phyloP scores from a whole-genome alignment of 2,888 invertebrate genomes.

The Globia sparganii region DNA sequence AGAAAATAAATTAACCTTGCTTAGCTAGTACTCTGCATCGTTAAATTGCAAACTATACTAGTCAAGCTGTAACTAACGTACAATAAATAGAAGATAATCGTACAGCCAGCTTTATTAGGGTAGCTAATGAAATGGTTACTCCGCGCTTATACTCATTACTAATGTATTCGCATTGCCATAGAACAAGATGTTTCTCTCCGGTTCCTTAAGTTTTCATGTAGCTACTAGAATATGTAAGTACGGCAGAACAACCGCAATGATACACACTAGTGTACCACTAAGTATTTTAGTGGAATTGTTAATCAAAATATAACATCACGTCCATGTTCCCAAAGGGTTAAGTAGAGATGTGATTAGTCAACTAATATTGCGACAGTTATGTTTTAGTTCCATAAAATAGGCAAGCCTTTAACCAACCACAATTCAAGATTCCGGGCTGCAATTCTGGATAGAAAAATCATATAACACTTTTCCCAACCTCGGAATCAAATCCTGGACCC shows the following conservation, averaged over 20 bases:
- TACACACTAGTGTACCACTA: conserved; percentile 10
- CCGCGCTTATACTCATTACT: conserved; percentile 49
- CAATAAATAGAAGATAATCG: conserved; percentile 54
- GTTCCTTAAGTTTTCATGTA: conserved; percentile 57
- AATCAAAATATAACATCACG: conserved; percentile 16
- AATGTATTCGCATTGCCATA: conserved; percentile 49
- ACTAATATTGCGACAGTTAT: neutral
- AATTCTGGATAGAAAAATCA: neutral
- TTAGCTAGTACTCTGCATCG: neutral
- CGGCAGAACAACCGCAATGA: conserved; percentile 46
- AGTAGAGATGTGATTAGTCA: neutral
- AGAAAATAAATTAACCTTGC: neutral
- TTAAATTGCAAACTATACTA: conserved; percentile 15
- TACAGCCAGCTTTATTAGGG: conserved; percentile 44
- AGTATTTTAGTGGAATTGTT: conserved; percentile 17
- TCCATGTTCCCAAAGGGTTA: neutral
- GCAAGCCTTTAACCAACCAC: neutral
- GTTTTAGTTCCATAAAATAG: neutral
- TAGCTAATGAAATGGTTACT: conserved; percentile 56
- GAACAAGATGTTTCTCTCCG: conserved; percentile 52
- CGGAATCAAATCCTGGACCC: too few species aligned
- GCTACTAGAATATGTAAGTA: conserved; percentile 45
- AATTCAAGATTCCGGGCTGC: neutral
- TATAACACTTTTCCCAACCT: neutral
- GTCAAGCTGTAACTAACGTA: conserved; percentile 34